Evolutionary conservation across 2,888 invertebrate species (phyloP), one percentile per base, ranked within the genome.

Genomic region (Folsomia candida): DNA sequence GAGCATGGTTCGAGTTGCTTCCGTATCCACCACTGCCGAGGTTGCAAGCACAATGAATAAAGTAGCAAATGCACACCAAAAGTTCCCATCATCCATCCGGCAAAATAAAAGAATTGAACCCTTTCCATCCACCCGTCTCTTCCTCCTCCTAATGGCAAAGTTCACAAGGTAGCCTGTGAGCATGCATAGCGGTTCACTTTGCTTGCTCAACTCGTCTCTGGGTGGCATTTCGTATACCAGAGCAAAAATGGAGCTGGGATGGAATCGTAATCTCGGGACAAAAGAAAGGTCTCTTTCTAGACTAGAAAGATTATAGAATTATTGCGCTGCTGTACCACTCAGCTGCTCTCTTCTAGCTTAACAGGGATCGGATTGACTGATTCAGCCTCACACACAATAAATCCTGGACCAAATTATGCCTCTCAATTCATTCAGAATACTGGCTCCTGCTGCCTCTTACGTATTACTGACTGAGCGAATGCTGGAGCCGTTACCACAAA

Each of bases 341-440:
- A 62, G 62, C 62, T 63, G 73, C 63, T 63, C 64, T 51, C 70
- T 51, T 68, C 28, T 14, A 20, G 18, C 54, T 20, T 54, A 20
- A 54, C 6, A 54, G 6, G 54, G 22, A 54, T 70, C 71, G 54
- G 22, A 54, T 70, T 73, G 75, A 75, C 78, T 77, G 76, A 76
- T 76, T 77, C 77, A 76, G 77, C 77, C 73, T 75, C 76, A 73
- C 77, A 79, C 75, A 79, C 77, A 77, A 77, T 77, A 79, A 79
- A 79, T 77, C 79, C 75, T 74, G 77, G 73, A 73, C 74, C 72
- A 68, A 71, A 77, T 78, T 74, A 76, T 77, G 76, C 75, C 75
- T 72, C 67, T 72, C 71, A 65, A 59, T 59, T 26, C 59, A 59
- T 26, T 20, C 54, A 18, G 20, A 54, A n/a, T n/a, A 37, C 37